These are phyloP conservation scores for Rotaria magnacalcarata DNA, from an alignment of 2,888 invertebrate genomes.

Conservation along the genomic window DNA sequence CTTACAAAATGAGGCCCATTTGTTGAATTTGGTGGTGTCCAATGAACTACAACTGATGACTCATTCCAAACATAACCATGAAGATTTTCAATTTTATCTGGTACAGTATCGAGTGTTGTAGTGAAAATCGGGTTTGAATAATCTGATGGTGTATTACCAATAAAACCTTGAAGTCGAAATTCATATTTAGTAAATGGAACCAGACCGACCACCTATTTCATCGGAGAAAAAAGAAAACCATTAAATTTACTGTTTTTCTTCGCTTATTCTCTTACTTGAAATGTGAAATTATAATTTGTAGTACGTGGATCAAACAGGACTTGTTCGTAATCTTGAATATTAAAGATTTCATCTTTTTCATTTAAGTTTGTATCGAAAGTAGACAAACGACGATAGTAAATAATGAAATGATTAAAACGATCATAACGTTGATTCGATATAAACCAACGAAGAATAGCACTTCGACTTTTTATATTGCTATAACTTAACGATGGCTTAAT, in stretches of 20 bases:
- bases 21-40: slow-evolving; percentile 8
- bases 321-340: neutral
- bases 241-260: neutral
- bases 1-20: slow-evolving; percentile 33
- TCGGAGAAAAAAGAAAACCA: neutral
- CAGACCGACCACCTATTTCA: neutral
- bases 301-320: neutral
- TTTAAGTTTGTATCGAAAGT: neutral
- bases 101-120: neutral
- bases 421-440: neutral
- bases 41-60: neutral
- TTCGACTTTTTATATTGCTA: neutral
- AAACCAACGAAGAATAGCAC: neutral
- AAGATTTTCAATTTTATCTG: neutral
- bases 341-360: neutral
- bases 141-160: neutral
- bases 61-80: neutral
- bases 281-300: neutral
- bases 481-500: neutral
- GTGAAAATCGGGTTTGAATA: neutral
- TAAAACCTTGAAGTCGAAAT: neutral
- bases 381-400: neutral
- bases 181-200: slow-evolving; percentile 22
- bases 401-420: neutral
- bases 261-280: neutral